These are phyloP conservation scores for Hystrix brachyura DNA, from an alignment of 2,113 vertebrate species.

Conservation along the genomic window DNA sequence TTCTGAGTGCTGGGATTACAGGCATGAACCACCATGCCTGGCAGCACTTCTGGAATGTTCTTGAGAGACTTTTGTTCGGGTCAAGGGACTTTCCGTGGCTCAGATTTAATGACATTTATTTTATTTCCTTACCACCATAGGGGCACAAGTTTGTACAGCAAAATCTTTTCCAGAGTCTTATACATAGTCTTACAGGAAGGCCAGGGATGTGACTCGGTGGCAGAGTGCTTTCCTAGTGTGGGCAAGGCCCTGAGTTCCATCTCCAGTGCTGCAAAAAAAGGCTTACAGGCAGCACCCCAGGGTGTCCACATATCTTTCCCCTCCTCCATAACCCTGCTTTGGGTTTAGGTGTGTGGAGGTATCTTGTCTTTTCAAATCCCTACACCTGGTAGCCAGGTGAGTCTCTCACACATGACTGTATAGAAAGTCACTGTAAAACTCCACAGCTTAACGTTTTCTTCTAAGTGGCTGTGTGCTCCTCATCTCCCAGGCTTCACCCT, in stretches of 20 bases:
- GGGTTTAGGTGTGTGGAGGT: background rate
- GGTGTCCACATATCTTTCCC: rapidly evolving
- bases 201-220: background rate
- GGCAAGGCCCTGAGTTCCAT: background rate
- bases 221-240: background rate
- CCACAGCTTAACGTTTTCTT: background rate
- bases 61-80: background rate
- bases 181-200: background rate
- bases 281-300: background rate
- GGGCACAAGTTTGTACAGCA: background rate
- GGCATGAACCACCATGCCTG: background rate
- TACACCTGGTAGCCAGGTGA: background rate
- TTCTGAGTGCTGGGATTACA: background rate
- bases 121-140: background rate
- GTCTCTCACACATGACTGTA: background rate
- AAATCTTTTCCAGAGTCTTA: background rate
- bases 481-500: background rate
- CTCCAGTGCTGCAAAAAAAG: background rate
- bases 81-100: background rate
- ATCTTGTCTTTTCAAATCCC: background rate
- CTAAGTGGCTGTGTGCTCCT: background rate
- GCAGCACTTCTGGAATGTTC: background rate
- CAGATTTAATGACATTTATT: background rate
- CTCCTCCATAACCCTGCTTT: background rate
- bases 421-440: background rate